A percentile compares a stretch with the other conserved stretches of the same genome.
These are phyloP conservation scores for Cyaniris semiargus DNA, from an alignment of 2,888 invertebrate genomes.

Conservation along the genomic window DNA sequence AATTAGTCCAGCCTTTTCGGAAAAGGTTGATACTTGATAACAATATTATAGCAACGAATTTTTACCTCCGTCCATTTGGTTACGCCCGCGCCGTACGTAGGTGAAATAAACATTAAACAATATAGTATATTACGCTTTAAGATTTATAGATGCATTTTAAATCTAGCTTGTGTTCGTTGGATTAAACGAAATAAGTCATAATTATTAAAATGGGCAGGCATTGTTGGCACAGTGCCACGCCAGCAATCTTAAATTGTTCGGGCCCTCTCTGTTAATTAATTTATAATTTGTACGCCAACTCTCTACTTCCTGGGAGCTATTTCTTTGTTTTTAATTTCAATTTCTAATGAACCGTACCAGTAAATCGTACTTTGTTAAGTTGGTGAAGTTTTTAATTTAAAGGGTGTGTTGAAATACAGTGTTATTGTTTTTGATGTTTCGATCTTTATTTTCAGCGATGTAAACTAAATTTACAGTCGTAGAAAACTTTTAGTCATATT, in stretches of 20 bases:
- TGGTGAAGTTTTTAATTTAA: background rate
- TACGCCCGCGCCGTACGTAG: too few relatives aligned
- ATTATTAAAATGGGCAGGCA: slow-evolving; percentile 63
- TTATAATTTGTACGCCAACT: slow-evolving; percentile 67
- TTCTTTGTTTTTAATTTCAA: slow-evolving; percentile 50
- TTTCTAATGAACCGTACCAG: slow-evolving; percentile 42
- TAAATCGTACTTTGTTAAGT: background rate
- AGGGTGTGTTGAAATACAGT: background rate
- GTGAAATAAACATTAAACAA: too few relatives aligned
- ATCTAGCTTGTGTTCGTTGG: slow-evolving; percentile 42
- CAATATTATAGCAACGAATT: too few relatives aligned
- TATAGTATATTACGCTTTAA: too few relatives aligned
- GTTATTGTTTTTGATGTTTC: background rate
- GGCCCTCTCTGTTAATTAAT: slow-evolving; percentile 68
- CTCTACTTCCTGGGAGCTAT: slow-evolving; percentile 50
- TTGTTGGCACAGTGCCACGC: slow-evolving; percentile 63
- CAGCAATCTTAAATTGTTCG: slow-evolving; percentile 64
- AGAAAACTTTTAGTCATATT: too few relatives aligned
- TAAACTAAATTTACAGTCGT: too few relatives aligned
- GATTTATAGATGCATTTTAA: background rate
- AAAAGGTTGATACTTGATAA: too few relatives aligned
- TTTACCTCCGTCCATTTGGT: too few relatives aligned
- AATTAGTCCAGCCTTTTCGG: too few relatives aligned
- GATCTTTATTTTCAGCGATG: background rate
- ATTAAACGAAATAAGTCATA: slow-evolving; percentile 62